Evolutionary conservation across 2,113 vertebrate species (phyloP).

Genomic region (Nothocercus julius): DNA sequence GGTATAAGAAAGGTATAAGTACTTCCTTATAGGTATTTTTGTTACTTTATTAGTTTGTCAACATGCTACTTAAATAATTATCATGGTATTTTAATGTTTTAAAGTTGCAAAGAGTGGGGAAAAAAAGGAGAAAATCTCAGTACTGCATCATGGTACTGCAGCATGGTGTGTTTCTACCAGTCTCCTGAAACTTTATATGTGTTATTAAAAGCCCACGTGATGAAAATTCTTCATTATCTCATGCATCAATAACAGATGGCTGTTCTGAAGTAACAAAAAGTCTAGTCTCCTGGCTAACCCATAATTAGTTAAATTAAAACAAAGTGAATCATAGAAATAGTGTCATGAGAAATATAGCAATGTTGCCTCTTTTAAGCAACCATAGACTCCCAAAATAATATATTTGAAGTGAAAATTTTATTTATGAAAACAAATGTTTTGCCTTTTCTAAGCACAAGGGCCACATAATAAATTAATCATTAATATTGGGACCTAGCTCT

Average conservation of each 20-base stretch:
- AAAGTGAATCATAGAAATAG: neutral
- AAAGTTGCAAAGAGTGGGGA: neutral
- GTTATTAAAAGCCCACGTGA: neutral
- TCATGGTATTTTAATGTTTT: neutral
- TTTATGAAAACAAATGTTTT: neutral
- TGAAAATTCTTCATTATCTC: neutral
- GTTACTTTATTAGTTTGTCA: neutral
- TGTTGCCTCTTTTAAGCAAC: neutral
- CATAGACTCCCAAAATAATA: neutral
- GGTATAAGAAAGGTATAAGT: too few species aligned
- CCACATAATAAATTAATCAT: neutral
- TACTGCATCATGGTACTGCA: neutral
- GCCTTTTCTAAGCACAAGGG: neutral
- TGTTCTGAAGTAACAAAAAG: neutral
- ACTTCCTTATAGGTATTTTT: neutral
- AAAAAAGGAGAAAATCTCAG: neutral
- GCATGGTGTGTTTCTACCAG: neutral
- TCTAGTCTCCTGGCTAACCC: neutral
- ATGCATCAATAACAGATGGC: neutral
- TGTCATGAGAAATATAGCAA: neutral
- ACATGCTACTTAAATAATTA: neutral
- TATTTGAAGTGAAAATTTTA: neutral
- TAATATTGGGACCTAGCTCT: neutral
- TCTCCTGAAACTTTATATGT: neutral
- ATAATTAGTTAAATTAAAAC: neutral